Base-by-base conservation (phyloP, 2,888 invertebrate species). In the Aplocera efformata region DNA sequence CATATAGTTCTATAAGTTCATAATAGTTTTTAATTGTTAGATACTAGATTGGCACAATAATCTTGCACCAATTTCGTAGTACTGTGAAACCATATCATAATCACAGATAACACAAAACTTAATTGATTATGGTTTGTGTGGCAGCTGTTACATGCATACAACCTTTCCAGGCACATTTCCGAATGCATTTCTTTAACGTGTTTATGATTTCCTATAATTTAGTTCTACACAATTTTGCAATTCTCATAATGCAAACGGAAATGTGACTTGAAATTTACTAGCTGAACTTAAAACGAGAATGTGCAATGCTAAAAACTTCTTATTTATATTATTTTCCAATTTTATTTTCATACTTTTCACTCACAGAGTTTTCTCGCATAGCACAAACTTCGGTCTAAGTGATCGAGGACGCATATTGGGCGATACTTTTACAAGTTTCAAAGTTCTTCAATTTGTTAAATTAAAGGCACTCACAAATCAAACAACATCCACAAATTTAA, bases 251-350 rank as follows among this genome's bases (percentile, higher is more conserved):
- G 67, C 72, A 69, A 80, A 80, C 79, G 57, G 73, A 76, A 81
- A 77, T 81, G 66, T 75, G 59, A 52, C 70, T 71, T 79, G 75
- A 72, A 74, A 43, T 25, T 58, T 63, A 61, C 72, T 81, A 84
- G 83, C 80, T 81, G 73, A 78, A 78, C 78, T 81, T 82, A 67
- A 77, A 74, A 78, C 67, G 85, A 83, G 88, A 88, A 88, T 88
- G 88, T 86, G 88, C 86, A 80, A 86, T 85, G 86, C 88, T 84
- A 73, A 71, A 65, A 72, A 79, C 79, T 84, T 84, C 84, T 84
- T 80, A 74, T 76, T 67, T 66, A 52, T 56, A 78, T 84, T 77
- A 68, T 72, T 80, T 82, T 81, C 73, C 60, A 58, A 72, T 72
- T 69, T 80, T 79, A 73, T 76, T 85, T 84, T 79, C 74, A 74